Evolutionary conservation across 2,888 invertebrate species (phyloP).

Genomic region (Drosophila birchii): DNA sequence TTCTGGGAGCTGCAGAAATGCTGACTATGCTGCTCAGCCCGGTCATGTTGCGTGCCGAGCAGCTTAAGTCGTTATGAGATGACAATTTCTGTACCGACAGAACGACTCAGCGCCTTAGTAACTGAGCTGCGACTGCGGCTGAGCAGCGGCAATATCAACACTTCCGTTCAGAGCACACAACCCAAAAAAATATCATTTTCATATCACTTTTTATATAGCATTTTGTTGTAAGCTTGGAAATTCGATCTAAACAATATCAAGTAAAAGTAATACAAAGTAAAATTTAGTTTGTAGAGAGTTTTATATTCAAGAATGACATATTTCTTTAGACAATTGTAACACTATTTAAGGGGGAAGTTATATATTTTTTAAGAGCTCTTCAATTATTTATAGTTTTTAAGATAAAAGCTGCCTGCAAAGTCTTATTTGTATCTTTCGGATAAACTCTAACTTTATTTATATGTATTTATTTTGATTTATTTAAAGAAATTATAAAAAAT

Average conservation of each 20-base stretch:
- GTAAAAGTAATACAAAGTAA: not conserved
- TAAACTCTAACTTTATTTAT: not conserved
- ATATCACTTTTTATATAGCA: not conserved
- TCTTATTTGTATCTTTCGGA: too few species aligned
- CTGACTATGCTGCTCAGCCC: slow-evolving; percentile 62
- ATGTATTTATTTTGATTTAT: not conserved
- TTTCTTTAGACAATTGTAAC: not conserved
- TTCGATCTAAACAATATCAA: not conserved
- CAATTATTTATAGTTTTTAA: too few species aligned
- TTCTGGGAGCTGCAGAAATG: slow-evolving; percentile 50
- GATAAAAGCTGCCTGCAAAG: too few species aligned
- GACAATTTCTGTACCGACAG: slow-evolving; percentile 53
- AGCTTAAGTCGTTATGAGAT: slow-evolving; percentile 77
- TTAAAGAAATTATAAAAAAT: not conserved
- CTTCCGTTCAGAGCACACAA: slow-evolving; percentile 58
- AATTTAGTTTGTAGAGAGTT: rapidly evolving
- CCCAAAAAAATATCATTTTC: slow-evolving; percentile 12
- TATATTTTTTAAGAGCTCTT: not conserved
- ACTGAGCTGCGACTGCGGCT: slow-evolving; percentile 22
- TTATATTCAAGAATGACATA: not conserved
- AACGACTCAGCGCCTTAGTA: slow-evolving; percentile 8
- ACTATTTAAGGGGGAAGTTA: not conserved
- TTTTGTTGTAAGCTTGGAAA: not conserved
- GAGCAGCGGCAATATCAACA: slow-evolving; percentile 72
- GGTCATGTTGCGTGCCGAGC: slow-evolving; percentile 67